These are phyloP conservation scores for Ylistrum balloti DNA, from an alignment of 1,140 invertebrate species.

Conservation along the genomic window DNA sequence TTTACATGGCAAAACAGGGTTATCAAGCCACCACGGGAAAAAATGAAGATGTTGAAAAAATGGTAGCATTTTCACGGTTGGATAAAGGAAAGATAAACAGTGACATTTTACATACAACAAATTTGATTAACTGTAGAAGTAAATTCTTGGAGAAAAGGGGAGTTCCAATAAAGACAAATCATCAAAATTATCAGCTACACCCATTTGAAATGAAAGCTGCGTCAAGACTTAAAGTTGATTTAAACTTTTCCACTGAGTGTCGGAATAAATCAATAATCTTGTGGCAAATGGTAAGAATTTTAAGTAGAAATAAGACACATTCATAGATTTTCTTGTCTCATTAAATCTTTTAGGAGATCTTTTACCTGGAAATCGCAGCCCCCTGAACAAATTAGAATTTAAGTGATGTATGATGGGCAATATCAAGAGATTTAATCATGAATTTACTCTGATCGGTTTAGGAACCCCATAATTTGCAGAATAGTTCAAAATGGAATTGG, in stretches of 20 bases:
- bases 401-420: conserved; percentile 6
- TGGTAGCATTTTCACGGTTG: background rate
- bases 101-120: background rate
- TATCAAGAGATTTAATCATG: background rate
- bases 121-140: background rate
- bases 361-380: conserved; percentile 10
- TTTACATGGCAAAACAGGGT: too few relatives aligned
- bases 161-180: too few relatives aligned
- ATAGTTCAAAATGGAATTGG: conserved; percentile 34
- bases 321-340: conserved; percentile 24
- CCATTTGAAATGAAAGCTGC: too few relatives aligned
- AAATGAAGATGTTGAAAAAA: too few relatives aligned
- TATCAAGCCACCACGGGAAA: too few relatives aligned
- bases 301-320: background rate
- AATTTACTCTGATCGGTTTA: background rate
- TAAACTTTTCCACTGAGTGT: background rate
- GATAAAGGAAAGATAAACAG: background rate
- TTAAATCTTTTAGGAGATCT: background rate
- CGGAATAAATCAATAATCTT: background rate
- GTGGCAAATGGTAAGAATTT: background rate
- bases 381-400: background rate
- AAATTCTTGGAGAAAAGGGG: too few relatives aligned
- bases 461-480: background rate
- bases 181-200: too few relatives aligned
- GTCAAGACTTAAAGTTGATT: too few relatives aligned